phyloP scores from a whole-genome alignment of 2,113 vertebrate genomes.

The Dasyornis broadbenti region DNA sequence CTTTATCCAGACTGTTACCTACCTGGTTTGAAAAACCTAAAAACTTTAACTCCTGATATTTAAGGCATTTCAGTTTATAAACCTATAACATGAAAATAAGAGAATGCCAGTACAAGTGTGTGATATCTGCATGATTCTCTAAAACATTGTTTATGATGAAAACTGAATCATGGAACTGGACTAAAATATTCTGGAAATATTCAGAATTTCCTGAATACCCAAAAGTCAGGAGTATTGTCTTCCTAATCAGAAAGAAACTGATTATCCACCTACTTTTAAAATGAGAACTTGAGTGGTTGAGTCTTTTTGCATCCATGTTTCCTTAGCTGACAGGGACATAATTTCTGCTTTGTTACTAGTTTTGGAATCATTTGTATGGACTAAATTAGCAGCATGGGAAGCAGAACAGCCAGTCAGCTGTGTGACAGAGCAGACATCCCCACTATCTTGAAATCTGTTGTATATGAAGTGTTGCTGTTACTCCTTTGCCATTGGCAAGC shows the following conservation, averaged over 20 bases:
- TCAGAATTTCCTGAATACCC: neutral
- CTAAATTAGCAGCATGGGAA: neutral
- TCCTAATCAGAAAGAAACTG: neutral
- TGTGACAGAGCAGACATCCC: neutral
- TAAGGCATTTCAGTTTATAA: neutral
- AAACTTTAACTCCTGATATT: neutral
- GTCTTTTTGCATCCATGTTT: neutral
- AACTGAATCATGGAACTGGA: neutral
- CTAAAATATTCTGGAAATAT: neutral
- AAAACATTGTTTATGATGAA: neutral
- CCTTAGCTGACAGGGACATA: neutral
- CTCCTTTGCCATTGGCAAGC: neutral
- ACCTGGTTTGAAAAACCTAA: neutral
- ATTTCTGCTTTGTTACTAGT: neutral
- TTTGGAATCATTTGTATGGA: neutral
- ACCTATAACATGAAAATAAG: neutral
- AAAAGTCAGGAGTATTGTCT: neutral
- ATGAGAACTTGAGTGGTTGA: neutral
- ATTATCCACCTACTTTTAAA: neutral
- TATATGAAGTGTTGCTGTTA: neutral
- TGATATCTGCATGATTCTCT: neutral
- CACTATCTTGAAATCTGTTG: neutral
- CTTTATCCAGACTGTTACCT: neutral
- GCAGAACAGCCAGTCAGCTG: neutral
- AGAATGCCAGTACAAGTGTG: fast-evolving